Conservation (phyloP, 1,140 invertebrate species). For the Sitobion miscanthi region DNA sequence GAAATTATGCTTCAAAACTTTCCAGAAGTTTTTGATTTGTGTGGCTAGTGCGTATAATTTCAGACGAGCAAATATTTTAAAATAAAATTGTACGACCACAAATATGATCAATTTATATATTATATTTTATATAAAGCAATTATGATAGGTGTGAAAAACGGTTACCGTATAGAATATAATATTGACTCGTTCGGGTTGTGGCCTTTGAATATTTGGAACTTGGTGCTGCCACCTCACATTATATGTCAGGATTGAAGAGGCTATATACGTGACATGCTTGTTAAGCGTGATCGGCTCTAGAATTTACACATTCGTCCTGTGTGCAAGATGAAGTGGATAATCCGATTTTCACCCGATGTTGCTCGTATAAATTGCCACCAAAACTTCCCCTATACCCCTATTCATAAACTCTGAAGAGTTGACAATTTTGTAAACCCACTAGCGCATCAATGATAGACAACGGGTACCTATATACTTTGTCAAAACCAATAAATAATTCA, state of each 20-base stretch:
- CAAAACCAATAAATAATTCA: background rate
- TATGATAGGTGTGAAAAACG: background rate
- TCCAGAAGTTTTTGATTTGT: background rate
- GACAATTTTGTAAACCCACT: background rate
- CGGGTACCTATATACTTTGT: background rate
- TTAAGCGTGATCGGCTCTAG: slow-evolving; percentile 37
- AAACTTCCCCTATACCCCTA: background rate
- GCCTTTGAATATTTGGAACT: slow-evolving; percentile 50
- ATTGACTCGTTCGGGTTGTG: slow-evolving; percentile 5
- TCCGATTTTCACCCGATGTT: slow-evolving; percentile 37
- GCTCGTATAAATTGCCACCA: slow-evolving; percentile 9
- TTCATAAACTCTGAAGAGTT: background rate
- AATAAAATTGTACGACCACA: background rate
- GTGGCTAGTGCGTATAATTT: background rate
- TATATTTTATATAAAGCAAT: background rate
- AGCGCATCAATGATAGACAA: background rate
- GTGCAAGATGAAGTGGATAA: slow-evolving; percentile 50
- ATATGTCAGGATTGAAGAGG: slow-evolving; percentile 51
- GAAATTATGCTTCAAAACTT: background rate
- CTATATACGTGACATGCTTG: slow-evolving; percentile 48
- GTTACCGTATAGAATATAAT: background rate
- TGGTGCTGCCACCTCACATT: slow-evolving; percentile 21
- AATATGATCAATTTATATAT: background rate
- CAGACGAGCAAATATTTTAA: background rate
- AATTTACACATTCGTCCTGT: slow-evolving; percentile 48